Percentiles rank a stretch among this genome's conserved stretches.
Conservation (phyloP, 1,140 invertebrate genomes). For the Drosophila tropicalis region DNA sequence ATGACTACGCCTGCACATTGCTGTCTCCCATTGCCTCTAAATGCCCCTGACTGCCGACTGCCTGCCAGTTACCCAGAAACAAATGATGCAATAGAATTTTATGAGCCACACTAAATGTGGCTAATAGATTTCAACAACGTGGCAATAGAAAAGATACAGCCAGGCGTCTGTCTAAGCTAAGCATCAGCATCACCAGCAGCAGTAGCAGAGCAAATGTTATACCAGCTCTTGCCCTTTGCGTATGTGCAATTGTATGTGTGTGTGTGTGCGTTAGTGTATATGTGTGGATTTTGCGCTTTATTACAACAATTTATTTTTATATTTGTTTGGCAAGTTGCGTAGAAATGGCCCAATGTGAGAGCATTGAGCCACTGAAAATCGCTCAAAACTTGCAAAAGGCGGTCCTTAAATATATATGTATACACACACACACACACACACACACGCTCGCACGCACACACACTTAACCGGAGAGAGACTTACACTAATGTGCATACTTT, state of each 20-base stretch:
- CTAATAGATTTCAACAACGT: slow-evolving; percentile 82
- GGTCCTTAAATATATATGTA: slow-evolving; percentile 15
- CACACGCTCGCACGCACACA: background rate
- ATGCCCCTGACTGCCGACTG: background rate
- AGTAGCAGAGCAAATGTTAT: no score
- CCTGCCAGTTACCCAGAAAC: slow-evolving; percentile 68
- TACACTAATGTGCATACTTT: slow-evolving; percentile 65
- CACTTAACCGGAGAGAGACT: slow-evolving; percentile 18
- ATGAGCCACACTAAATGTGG: slow-evolving; percentile 81
- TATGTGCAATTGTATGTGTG: slow-evolving; percentile 20
- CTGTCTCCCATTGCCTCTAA: background rate
- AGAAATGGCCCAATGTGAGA: slow-evolving; percentile 68
- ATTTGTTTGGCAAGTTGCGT: slow-evolving; percentile 80
- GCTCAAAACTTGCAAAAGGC: slow-evolving; percentile 61
- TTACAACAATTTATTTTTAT: slow-evolving; percentile 81
- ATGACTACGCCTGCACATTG: background rate
- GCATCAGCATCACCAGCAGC: slow-evolving; percentile 18
- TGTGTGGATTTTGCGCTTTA: slow-evolving; percentile 52
- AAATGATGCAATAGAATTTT: slow-evolving; percentile 82
- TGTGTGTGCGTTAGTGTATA: slow-evolving; percentile 30
- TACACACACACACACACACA: slow-evolving; percentile 16
- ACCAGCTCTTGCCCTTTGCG: slow-evolving; percentile 10
- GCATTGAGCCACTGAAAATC: slow-evolving; percentile 65
- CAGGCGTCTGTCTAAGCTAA: slow-evolving; percentile 67
- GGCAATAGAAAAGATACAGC: slow-evolving; percentile 81